Percentiles rank a stretch among this genome's conserved stretches.
Evolutionary conservation across 2,113 vertebrate species (phyloP).

Genomic region (Nycticorax nycticorax): DNA sequence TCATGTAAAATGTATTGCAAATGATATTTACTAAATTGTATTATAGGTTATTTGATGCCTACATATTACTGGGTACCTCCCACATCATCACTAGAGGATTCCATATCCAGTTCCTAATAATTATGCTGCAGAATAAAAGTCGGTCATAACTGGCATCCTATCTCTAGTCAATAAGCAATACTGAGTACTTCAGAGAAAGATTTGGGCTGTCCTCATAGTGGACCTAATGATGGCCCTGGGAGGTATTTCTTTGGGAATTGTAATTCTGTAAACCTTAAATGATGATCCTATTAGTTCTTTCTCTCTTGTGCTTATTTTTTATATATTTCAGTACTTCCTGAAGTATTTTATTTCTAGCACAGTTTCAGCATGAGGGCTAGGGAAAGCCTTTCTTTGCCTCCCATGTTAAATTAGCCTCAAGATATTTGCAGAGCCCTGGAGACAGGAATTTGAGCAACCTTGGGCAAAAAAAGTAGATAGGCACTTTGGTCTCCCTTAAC

Average conservation of each 20-base stretch:
- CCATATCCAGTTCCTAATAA: background rate
- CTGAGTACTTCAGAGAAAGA: background rate
- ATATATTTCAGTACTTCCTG: background rate
- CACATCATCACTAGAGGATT: background rate
- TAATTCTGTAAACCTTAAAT: background rate
- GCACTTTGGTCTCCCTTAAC: background rate
- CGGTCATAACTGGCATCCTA: background rate
- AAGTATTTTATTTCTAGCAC: background rate
- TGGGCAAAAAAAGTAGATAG: background rate
- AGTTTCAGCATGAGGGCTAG: background rate
- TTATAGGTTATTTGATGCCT: background rate
- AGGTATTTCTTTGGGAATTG: background rate
- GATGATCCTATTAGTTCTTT: background rate
- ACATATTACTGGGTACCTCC: background rate
- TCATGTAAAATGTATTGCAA: constrained; percentile 41
- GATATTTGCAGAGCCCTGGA: background rate
- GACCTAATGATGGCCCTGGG: background rate
- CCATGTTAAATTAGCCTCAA: background rate
- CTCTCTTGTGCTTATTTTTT: background rate
- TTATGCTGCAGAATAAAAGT: background rate
- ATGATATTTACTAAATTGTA: constrained; percentile 35
- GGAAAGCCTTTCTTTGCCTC: background rate
- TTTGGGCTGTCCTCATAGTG: background rate
- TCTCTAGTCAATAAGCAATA: background rate
- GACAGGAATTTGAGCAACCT: background rate